These are phyloP conservation scores for Spea multiplicata DNA, from an alignment of 2,113 vertebrate genomes.

Conservation along the genomic window DNA sequence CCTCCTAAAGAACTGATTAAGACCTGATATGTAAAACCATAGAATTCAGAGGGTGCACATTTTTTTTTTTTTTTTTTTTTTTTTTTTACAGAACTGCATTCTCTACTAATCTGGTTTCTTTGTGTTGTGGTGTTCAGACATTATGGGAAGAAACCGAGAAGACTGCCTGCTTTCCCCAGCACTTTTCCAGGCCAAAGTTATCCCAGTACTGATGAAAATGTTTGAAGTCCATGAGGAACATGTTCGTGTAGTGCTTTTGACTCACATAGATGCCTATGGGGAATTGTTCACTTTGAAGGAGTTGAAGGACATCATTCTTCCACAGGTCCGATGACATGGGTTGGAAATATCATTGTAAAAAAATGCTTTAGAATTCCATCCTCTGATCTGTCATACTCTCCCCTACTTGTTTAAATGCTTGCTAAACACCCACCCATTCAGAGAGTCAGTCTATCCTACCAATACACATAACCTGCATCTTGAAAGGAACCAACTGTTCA, in stretches of 20 bases:
- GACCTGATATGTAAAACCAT: no score
- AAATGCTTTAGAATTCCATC: no score
- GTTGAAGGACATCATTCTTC: slow-evolving; percentile 86
- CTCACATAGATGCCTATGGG: slow-evolving; percentile 85
- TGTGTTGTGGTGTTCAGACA: slow-evolving; percentile 59
- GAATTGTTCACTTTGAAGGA: slow-evolving; percentile 85
- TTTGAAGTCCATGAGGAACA: slow-evolving; percentile 93
- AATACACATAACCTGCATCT: no score
- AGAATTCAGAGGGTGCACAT: no score
- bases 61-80: background rate
- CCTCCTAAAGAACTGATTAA: no score
- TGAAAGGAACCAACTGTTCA: no score
- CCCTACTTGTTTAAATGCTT: no score
- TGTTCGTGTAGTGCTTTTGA: slow-evolving; percentile 83
- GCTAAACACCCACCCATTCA: no score
- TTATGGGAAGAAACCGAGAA: slow-evolving; percentile 61
- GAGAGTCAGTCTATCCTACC: no score
- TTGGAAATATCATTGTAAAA: no score
- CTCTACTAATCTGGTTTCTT: no score
- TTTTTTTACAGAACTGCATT: background rate
- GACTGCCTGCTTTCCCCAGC: slow-evolving; percentile 80
- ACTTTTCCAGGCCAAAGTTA: slow-evolving; percentile 82
- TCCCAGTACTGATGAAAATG: slow-evolving; percentile 86
- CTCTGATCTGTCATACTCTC: no score
- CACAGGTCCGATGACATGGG: slow-evolving; percentile 74